Percentiles rank a stretch among this genome's conserved stretches.
These are phyloP conservation scores for Thymelicus lineola DNA, from an alignment of 2,888 invertebrate species.

Conservation along the genomic window DNA sequence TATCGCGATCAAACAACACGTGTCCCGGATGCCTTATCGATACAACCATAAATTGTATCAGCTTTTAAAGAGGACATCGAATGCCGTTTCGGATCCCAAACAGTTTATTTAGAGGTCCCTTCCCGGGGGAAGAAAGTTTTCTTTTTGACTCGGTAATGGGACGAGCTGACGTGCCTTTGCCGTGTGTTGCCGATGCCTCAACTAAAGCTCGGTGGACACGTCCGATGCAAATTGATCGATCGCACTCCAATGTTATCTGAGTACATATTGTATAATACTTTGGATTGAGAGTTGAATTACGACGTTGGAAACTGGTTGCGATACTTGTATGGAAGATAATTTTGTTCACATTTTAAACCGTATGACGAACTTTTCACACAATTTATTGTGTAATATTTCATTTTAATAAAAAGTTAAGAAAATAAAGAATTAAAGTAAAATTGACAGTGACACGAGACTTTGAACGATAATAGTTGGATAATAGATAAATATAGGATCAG, in stretches of 20 bases:
- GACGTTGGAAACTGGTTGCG: too few relatives aligned
- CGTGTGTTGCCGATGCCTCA: slow-evolving; percentile 26
- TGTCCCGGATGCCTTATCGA: slow-evolving; percentile 58
- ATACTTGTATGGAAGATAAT: too few relatives aligned
- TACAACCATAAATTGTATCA: slow-evolving; percentile 59
- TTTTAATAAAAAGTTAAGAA: too few relatives aligned
- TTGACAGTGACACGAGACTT: too few relatives aligned
- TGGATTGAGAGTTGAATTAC: too few relatives aligned
- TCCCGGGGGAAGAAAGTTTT: slow-evolving; percentile 28
- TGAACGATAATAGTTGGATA: too few relatives aligned
- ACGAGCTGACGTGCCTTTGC: slow-evolving; percentile 18
- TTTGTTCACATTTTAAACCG: too few relatives aligned
- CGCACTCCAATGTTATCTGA: neutral
- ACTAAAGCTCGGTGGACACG: neutral
- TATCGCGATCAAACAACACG: slow-evolving; percentile 51
- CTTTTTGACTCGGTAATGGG: slow-evolving; percentile 28
- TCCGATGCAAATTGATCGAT: slow-evolving; percentile 32
- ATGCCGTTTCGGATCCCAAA: slow-evolving; percentile 35
- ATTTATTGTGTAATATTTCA: too few relatives aligned
- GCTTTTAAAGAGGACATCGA: slow-evolving; percentile 47
- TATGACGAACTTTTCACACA: too few relatives aligned
- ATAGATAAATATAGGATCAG: too few relatives aligned
- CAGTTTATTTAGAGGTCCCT: slow-evolving; percentile 34
- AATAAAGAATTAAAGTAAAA: too few relatives aligned
- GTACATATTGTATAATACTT: neutral